Percentiles rank a stretch among this genome's conserved stretches.
phyloP scores from a whole-genome alignment of 2,888 invertebrate genomes.

The Xestia sexstrigata region DNA sequence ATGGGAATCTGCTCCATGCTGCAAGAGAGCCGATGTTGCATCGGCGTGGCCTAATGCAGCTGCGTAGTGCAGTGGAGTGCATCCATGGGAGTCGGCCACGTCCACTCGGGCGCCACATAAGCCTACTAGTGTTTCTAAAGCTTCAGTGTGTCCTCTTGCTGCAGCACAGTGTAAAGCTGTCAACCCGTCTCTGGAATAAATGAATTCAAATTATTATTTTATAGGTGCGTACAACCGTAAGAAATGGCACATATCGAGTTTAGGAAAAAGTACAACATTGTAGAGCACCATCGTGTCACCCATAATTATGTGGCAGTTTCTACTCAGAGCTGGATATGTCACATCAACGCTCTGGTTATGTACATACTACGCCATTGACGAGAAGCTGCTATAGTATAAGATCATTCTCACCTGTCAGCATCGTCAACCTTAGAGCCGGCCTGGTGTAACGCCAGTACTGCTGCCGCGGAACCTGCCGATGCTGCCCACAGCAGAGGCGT shows the following conservation, averaged over 20 bases:
- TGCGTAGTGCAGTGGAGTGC: conserved; percentile 98
- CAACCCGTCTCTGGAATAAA: conserved; percentile 95
- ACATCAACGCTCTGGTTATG: background rate
- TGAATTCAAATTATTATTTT: conserved; percentile 3
- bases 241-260: background rate
- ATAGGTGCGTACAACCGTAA: background rate
- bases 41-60: conserved; percentile 99
- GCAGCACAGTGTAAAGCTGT: conserved; percentile 99
- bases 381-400: background rate
- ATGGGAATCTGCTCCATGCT: conserved; percentile 97
- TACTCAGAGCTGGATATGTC: background rate
- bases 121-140: conserved; percentile 96
- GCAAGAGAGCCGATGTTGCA: conserved; percentile 96
- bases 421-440: conserved; percentile 96
- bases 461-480: conserved; percentile 98
- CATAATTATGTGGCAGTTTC: background rate
- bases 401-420: conserved; percentile 92
- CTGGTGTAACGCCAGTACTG: conserved; percentile 96
- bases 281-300: background rate
- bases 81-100: conserved; percentile 97
- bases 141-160: conserved; percentile 98
- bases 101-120: conserved; percentile 97
- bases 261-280: background rate
- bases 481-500: conserved; percentile 99
- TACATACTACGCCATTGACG: background rate